These are phyloP conservation scores for Gracilinanus agilis DNA, from an alignment of 2,113 vertebrate genomes.

Conservation along the genomic window DNA sequence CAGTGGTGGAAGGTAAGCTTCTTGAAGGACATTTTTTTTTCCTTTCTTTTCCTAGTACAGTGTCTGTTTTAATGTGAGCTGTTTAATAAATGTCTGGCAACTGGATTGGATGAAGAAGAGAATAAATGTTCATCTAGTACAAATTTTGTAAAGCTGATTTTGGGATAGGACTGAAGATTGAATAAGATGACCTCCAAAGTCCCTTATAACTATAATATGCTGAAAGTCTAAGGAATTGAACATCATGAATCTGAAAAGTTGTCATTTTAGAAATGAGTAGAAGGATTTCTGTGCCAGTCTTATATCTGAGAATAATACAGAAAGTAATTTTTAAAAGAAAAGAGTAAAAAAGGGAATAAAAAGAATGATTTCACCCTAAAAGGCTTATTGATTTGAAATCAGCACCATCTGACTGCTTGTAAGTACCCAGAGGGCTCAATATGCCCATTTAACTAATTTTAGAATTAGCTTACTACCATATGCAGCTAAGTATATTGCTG, in stretches of 20 bases:
- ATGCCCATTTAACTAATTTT: background rate
- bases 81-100: background rate
- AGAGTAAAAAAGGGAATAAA: conserved; percentile 7
- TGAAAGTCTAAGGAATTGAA: background rate
- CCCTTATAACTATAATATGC: background rate
- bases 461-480: background rate
- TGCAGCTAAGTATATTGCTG: background rate
- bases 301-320: background rate
- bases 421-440: background rate
- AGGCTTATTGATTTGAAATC: background rate
- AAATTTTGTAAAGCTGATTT: conserved; percentile 1
- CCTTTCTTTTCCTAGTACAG: background rate
- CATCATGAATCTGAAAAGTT: background rate
- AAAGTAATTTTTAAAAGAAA: conserved; percentile 1
- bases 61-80: background rate
- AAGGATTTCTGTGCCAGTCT: background rate
- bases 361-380: background rate
- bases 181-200: background rate
- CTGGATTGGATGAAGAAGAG: background rate
- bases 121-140: background rate
- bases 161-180: background rate
- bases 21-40: background rate
- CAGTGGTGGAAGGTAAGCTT: background rate
- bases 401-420: background rate
- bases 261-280: conserved; percentile 12